These are phyloP conservation scores for Lycophotia porphyrea DNA, from an alignment of 2,888 invertebrate genomes.

Conservation along the genomic window DNA sequence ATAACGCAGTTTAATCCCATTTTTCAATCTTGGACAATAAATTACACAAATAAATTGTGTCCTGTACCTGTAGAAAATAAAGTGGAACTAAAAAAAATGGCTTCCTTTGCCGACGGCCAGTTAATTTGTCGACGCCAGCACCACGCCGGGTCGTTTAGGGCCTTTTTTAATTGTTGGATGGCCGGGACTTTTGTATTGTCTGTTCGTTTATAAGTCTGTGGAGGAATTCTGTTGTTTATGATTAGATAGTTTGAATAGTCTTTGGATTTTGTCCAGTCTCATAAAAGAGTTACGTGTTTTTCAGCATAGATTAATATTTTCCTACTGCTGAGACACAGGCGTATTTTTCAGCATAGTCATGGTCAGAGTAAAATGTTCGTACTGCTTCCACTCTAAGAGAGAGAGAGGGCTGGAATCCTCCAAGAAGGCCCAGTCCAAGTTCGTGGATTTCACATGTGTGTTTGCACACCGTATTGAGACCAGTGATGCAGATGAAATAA, in stretches of 20 bases:
- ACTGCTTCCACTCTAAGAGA: neutral
- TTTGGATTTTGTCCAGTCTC: too few relatives aligned
- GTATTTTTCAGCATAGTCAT: too few relatives aligned
- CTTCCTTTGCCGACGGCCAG: conserved; percentile 59
- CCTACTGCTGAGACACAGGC: too few relatives aligned
- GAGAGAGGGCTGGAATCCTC: neutral
- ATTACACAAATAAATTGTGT: conserved; percentile 69
- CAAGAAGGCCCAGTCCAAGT: neutral
- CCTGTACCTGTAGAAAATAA: conserved; percentile 64
- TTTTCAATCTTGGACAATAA: conserved; percentile 63
- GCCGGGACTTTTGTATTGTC: conserved; percentile 45
- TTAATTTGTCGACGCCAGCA: conserved; percentile 75
- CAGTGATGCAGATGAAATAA: neutral
- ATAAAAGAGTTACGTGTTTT: too few relatives aligned
- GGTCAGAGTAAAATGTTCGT: too few relatives aligned
- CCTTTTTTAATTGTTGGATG: conserved; percentile 69
- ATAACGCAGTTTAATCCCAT: conserved; percentile 56
- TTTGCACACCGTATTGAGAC: neutral
- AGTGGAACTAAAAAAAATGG: conserved; percentile 60
- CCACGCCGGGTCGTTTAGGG: conserved; percentile 59
- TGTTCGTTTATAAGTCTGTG: conserved; percentile 34
- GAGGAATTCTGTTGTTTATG: neutral
- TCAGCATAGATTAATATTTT: too few relatives aligned
- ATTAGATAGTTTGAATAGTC: neutral
- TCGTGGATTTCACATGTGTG: neutral